Evolutionary conservation across 2,113 vertebrate species (phyloP), one percentile per base, ranked within the genome.

Genomic region (Rhinolophus sinicus): DNA sequence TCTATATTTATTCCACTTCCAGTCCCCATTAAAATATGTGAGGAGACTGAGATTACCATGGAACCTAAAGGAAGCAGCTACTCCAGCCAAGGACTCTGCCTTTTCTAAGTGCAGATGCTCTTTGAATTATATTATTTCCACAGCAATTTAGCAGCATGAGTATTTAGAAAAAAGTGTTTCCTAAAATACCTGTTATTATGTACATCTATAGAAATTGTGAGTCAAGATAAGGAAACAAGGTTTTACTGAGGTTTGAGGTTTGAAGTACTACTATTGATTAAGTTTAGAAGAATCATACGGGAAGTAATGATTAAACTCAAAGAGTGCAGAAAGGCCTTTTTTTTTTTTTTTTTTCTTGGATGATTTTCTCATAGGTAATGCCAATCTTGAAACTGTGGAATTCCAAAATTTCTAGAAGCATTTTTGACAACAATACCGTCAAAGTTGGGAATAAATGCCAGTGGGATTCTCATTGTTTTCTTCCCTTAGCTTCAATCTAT

Each of bases 161-260:
- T 93, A 87, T n/a, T 97, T 96, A 93, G 30, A 33, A 90, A 97
- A 92, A 97, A 97, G 77, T 86, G 30, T 62, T 67, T 93, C 18
- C 52, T 97, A 72, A 98, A 98, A 90, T 97, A 90, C 92, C 88
- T 88, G 85, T 94, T 97, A 95, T 97, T 96, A 91, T 56, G 56
- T 60, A 70, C 86, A 47, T 82, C 84, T 77, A 94, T 47, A 94
- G 94, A 94, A 83, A 73, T 73, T 33, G 76, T 95, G 60, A 95
- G 65, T 97, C 76, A 92, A 97, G 88, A 94, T 52, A 86, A 40
- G 64, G 24, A 97, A 52, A 93, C 56, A 64, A 8, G 24, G n/a
- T 90, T 97, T 95, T 84, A 85, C 58, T 33, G 50, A 92, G 95
- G 65, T 94, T 90, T 50, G 62, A 87, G 89, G 72, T 96, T 86